Base-by-base conservation (phyloP, 2,888 invertebrate species). In the Sipha maydis region DNA sequence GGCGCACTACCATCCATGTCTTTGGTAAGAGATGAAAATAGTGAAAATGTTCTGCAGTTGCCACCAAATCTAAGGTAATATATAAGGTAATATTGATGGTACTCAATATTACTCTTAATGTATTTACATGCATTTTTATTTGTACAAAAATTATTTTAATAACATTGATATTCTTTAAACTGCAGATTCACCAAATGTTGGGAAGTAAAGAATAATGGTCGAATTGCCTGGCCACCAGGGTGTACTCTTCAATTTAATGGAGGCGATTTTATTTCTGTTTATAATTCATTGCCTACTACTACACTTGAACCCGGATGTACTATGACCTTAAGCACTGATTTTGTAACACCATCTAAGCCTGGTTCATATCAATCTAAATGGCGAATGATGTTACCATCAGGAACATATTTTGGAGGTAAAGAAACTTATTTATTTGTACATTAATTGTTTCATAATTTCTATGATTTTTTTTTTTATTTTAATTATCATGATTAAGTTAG, bases 371-470 rank as follows among this genome's bases (percentile, higher is more conserved):
- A 96, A 92, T 96, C 96, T 90, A 96, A 96, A 93, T 99, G 98
- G 95, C 95, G 97, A 91, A 94, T 98, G 93, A 95, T 95, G 91
- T 97, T 97, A 89, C 94, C 96, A 73, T 95, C 95, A 91, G 98
- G 98, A 90, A 94, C 96, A 91, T 97, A 96, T 92, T 98, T 98
- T 93, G 99, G 99, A 92, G 98, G 98, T 97, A 93, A 92, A 91
- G 90, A 89, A 82, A 28, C 85, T 48, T 14, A 48, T 48, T 48
- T 48, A 48, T 48, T 48, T 48, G 3, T 48, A 48, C 14, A 14
- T 11, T 48, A 48, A 48, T 1, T 48, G 11, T 14, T 48, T 48
- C 48, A 48, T 48, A 0, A 41, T 41, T 9, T 41, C 41, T 41
- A 34, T 41, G 9, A 41, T 5, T 9, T 41, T 48, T 48, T 48